A percentile compares a stretch with the other conserved stretches of the same genome.
phyloP scores from a whole-genome alignment of 2,113 vertebrate genomes.

The Gymnogyps californianus region DNA sequence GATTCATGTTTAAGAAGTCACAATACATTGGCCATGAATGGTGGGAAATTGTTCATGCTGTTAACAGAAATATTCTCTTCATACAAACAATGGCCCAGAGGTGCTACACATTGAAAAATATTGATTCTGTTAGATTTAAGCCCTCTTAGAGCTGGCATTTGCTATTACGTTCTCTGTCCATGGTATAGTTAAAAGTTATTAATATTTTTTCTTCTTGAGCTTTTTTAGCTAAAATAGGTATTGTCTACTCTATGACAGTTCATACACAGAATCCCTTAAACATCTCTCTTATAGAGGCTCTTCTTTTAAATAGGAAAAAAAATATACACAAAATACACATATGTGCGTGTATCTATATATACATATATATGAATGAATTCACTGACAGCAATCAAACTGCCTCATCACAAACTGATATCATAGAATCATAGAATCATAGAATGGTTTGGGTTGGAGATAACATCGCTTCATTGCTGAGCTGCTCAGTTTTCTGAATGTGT shows the following conservation, averaged over 20 bases:
- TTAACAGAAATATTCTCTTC: not conserved
- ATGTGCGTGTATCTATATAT: fast-evolving
- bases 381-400: not conserved
- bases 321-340: not conserved
- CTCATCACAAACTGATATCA: not conserved
- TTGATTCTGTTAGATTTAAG: not conserved
- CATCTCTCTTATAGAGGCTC: not conserved
- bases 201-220: not conserved
- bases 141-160: not conserved
- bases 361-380: not conserved
- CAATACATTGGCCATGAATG: not conserved
- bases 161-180: not conserved
- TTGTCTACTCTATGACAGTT: not conserved
- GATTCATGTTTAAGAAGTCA: not conserved
- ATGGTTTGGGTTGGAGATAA: too few species aligned
- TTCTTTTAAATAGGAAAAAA: not conserved
- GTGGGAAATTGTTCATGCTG: not conserved
- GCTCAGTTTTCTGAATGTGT: not conserved
- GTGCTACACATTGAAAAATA: not conserved
- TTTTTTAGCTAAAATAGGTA: not conserved
- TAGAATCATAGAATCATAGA: too few species aligned
- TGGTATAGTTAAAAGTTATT: not conserved
- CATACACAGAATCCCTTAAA: not conserved
- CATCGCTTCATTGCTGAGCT: not conserved
- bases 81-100: not conserved